Evolutionary conservation across 2,113 vertebrate species (phyloP), one percentile per base, ranked within the genome.

Genomic region (Calyptomena viridis): DNA sequence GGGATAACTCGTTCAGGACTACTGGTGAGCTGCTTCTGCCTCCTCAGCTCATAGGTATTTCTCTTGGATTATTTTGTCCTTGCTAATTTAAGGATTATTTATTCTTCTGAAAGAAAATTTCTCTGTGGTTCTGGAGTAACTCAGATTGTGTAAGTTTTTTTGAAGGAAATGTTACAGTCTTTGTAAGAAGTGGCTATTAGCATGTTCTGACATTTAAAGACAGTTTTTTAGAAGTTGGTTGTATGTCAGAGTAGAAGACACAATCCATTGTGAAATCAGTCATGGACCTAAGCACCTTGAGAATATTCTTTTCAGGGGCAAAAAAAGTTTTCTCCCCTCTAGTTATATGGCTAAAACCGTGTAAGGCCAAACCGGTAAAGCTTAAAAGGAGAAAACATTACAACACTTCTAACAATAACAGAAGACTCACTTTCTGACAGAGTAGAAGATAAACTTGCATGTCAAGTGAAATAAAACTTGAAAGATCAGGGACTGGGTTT

Each of bases 261-360:
- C 23, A 78, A 40, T 82, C 56, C 44, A 33, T 58, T 46, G 27
- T 60, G n/a, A 73, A 64, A 74, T 92, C 52, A 28, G 17, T 80
- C 40, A 21, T 47, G 40, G 44, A 80, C 27, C 42, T 81, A 59
- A 66, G 20, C 28, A 44, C 15, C 8, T 85, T 50, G 60, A 66
- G 47, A 86, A 72, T 47, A 28, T 47, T n/a, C 23, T 86, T 90
- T 40, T n/a, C n/a, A 49, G 27, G 12, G 37, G 6, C 20, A 59
- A 35, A 72, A 67, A n/a, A 20, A 13, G 2, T 4, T 56, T 31
- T 24, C 2, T 1, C 4, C 5, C 0, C 0, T 64, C 24, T 52
- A 4, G 21, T 87, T 81, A 6, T 1, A 3, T 39, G 23, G 39
- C 25, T 93, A 56, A 84, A 87, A 31, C 6, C 11, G 25, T 3